phyloP scores from a whole-genome alignment of 2,888 invertebrate species.

The Himalopsyche kuldschensis region DNA sequence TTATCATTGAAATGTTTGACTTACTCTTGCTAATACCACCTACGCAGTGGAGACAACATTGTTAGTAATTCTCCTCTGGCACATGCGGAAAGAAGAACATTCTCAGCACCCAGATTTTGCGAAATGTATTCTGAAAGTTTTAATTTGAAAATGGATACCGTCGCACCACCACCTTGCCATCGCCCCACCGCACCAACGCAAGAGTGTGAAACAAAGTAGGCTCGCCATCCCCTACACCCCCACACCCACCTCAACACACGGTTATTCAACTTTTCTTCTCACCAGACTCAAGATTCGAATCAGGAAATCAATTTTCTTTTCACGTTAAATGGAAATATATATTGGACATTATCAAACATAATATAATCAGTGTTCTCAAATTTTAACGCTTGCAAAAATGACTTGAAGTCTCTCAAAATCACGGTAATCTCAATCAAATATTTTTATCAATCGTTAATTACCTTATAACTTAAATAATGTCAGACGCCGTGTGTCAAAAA shows the following conservation, averaged over 20 bases:
- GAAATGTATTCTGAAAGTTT: conserved; percentile 14
- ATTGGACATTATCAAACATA: background rate
- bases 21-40: too few species aligned
- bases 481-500: too few species aligned
- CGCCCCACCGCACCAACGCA: background rate
- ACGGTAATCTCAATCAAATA: too few species aligned
- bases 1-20: too few species aligned
- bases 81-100: background rate
- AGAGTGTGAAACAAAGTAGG: background rate
- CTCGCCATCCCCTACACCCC: background rate
- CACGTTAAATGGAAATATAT: background rate
- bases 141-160: conserved; percentile 11
- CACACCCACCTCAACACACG: background rate
- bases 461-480: too few species aligned
- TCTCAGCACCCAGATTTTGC: background rate
- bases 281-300: background rate
- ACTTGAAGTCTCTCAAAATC: too few species aligned
- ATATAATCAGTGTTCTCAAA: too few species aligned
- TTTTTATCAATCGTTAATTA: too few species aligned
- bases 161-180: background rate
- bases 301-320: background rate
- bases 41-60: background rate
- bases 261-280: background rate
- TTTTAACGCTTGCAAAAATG: too few species aligned
- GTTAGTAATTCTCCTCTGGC: background rate